Evolutionary conservation across 30 jellyfish, hydroid and myxozoan genomes (phyloP).

Genomic region (Hydra vulgaris): DNA sequence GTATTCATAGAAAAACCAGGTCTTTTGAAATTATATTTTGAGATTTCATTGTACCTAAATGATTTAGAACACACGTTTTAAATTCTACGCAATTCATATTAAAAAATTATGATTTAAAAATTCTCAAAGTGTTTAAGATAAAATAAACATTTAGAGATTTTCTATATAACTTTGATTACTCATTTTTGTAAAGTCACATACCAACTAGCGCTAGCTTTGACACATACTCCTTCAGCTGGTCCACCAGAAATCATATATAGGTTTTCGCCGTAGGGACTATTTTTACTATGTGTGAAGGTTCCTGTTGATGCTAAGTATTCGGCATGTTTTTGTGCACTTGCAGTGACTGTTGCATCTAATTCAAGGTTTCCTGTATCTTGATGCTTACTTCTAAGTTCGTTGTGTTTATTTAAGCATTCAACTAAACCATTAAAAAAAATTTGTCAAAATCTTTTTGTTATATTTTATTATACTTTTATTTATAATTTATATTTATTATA

Average conservation of each 20-base stretch:
- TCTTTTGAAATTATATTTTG: neutral
- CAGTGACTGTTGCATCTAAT: neutral
- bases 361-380: neutral
- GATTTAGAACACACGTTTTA: neutral
- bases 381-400: neutral
- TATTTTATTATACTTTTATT: no score
- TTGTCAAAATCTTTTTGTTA: neutral
- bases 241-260: neutral
- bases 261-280: neutral
- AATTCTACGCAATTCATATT: neutral
- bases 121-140: neutral
- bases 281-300: neutral
- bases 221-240: neutral
- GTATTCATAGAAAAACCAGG: neutral
- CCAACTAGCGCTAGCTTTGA: neutral
- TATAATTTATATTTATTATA: no score
- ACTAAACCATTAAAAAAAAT: neutral
- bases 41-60: slow-evolving; percentile 10
- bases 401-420: neutral
- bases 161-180: neutral
- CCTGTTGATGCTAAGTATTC: slow-evolving; percentile 1
- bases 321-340: neutral
- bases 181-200: neutral
- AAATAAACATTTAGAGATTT: neutral
- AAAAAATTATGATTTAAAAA: neutral